Evolutionary conservation across 2,888 invertebrate genomes (phyloP), one percentile per base, ranked within the genome.

Genomic region (Brachynemurus nebulosus): DNA sequence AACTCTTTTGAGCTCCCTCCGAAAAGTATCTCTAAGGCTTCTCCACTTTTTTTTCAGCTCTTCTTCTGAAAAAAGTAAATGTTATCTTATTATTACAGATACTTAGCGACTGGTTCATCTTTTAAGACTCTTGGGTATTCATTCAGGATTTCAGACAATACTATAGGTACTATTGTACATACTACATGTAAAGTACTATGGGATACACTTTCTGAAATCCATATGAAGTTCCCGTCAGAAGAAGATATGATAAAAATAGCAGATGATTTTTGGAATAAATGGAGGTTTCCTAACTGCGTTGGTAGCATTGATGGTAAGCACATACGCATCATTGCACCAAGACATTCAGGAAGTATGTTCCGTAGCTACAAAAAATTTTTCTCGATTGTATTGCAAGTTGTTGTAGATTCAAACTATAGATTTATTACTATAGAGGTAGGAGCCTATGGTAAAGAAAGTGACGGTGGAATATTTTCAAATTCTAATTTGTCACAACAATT

Each of bases 371-470:
- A 44, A 41, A 21, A 40, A 11, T 49, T 38, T 46, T 48, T 50
- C 45, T 52, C 51, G 30, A 49, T 55, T 37, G 48, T 50, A 40
- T 45, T 48, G 25, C 40, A 44, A 42, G 48, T 45, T 27, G 38
- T 48, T 17, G 45, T 47, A 49, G 47, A 54, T 47, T 50, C 51
- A 39, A 51, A 36, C 8, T 49, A 51, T 41, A 53, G 42, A 50
- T 54, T 52, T 47, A 37, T 49, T 40, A 44, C 47, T 45, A 48
- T 54, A 45, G 51, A 53, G 49, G 53, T 54, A 11, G 53, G 51
- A 45, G 36, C 45, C 38, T 48, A 48, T 34, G 45, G 48, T 12
- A 49, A 52, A 47, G 48, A 55, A 48, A 55, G 53, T 46, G 54
- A 55, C 44, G 53, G 49, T 39, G 51, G 54, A 46, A 49, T 49